Percentiles rank a stretch among this genome's conserved stretches.
These are phyloP conservation scores for Arothron firmamentum DNA, from an alignment of 2,113 vertebrate species.

Conservation along the genomic window DNA sequence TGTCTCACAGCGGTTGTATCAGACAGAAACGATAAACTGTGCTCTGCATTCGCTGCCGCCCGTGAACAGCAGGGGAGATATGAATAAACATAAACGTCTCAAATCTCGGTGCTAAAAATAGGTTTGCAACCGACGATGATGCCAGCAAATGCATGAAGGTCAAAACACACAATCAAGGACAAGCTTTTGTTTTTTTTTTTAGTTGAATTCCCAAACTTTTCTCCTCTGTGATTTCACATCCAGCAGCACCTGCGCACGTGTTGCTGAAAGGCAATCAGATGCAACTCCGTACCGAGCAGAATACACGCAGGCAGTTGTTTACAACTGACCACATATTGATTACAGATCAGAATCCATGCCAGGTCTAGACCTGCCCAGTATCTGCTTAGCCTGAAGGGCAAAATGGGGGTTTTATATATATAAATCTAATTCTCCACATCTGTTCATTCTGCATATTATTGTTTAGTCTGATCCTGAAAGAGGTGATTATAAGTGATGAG, in stretches of 20 bases:
- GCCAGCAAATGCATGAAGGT: background rate
- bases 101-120: background rate
- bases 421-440: too few relatives aligned
- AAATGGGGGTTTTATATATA: constrained; percentile 5
- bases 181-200: too few relatives aligned
- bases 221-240: too few relatives aligned
- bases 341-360: constrained; percentile 19
- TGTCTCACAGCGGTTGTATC: constrained; percentile 23
- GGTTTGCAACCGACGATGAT: constrained; percentile 10
- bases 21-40: constrained; percentile 30
- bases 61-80: constrained; percentile 18
- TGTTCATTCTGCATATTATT: too few relatives aligned
- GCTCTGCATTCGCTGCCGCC: constrained; percentile 21
- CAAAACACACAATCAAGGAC: constrained; percentile 2
- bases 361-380: constrained; percentile 45
- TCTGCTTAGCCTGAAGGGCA: constrained; percentile 29
- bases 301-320: background rate
- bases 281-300: constrained; percentile 9
- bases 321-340: constrained; percentile 35
- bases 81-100: constrained; percentile 14
- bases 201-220: background rate
- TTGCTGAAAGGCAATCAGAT: background rate
- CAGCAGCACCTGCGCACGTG: too few relatives aligned
- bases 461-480: too few relatives aligned
- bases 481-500: too few relatives aligned